These are phyloP conservation scores for Ormyrus labotus DNA, from an alignment of 2,888 invertebrate genomes.

Conservation along the genomic window DNA sequence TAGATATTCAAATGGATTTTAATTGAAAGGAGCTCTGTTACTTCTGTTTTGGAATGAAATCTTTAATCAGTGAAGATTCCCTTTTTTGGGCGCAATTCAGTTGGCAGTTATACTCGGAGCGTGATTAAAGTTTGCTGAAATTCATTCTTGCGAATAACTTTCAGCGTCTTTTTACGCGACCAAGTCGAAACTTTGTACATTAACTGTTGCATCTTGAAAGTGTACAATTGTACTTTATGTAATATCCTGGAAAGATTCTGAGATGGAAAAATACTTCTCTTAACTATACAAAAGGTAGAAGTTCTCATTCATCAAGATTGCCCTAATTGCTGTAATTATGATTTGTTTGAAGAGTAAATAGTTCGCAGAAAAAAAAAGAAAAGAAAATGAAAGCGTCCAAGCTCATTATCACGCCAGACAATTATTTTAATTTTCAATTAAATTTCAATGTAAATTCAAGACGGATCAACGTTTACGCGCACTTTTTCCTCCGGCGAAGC, in stretches of 20 bases:
- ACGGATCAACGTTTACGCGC: too few relatives aligned
- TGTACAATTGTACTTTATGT: slow-evolving; percentile 7
- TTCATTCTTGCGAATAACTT: too few relatives aligned
- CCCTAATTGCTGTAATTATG: too few relatives aligned
- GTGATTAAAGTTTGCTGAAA: neutral
- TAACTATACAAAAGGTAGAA: too few relatives aligned
- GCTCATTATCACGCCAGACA: neutral
- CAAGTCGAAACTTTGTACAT: slow-evolving; percentile 1
- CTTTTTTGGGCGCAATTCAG: neutral
- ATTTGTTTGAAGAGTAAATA: too few relatives aligned
- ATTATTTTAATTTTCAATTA: too few relatives aligned
- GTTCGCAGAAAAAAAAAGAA: too few relatives aligned
- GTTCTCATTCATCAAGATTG: too few relatives aligned
- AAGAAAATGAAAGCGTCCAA: neutral
- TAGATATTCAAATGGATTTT: neutral
- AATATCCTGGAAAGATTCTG: slow-evolving; percentile 16
- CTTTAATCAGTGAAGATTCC: neutral
- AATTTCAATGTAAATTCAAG: too few relatives aligned
- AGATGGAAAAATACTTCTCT: neutral
- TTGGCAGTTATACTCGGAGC: neutral
- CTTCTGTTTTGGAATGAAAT: neutral
- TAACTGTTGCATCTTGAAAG: neutral
- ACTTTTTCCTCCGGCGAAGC: too few relatives aligned
- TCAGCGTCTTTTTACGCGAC: slow-evolving; percentile 4
- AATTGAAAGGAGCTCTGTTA: neutral